Conservation (phyloP, 2,113 vertebrate species). For the Eurypyga helias region DNA sequence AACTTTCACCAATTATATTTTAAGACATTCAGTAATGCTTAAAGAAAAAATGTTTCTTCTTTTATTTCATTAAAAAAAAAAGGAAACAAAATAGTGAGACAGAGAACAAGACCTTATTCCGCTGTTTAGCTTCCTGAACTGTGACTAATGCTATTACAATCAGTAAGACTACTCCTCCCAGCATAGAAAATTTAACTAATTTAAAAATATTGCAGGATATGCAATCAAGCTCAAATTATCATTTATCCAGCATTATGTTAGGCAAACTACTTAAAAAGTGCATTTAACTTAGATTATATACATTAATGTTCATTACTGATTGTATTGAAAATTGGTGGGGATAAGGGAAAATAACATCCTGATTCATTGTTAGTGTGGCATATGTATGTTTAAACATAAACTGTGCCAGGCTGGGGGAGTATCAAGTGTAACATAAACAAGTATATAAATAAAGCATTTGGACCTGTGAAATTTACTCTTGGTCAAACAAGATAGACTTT, state of each 20-base stretch:
- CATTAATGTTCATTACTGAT: not conserved
- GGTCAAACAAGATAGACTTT: constrained; percentile 29
- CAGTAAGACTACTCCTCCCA: not conserved
- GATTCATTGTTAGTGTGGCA: not conserved
- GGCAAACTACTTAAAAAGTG: not conserved
- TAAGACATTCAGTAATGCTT: not conserved
- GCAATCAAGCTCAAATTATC: not conserved
- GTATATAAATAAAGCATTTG: not conserved
- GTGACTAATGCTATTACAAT: not conserved
- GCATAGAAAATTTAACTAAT: not conserved
- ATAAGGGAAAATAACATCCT: not conserved
- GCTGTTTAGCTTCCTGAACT: not conserved
- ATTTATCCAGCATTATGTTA: not conserved
- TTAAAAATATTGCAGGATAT: not conserved
- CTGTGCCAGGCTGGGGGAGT: not conserved
- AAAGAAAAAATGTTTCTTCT: not conserved
- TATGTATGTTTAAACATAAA: not conserved
- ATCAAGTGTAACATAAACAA: not conserved
- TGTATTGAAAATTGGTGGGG: not conserved
- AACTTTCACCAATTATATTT: constrained; percentile 17
- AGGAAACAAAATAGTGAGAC: not conserved
- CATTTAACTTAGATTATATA: not conserved
- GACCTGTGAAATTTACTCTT: constrained; percentile 18
- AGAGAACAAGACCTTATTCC: not conserved
- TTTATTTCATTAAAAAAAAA: not conserved